Evolutionary conservation across 2,888 invertebrate genomes (phyloP).

Genomic region (Agrotis ipsilon): DNA sequence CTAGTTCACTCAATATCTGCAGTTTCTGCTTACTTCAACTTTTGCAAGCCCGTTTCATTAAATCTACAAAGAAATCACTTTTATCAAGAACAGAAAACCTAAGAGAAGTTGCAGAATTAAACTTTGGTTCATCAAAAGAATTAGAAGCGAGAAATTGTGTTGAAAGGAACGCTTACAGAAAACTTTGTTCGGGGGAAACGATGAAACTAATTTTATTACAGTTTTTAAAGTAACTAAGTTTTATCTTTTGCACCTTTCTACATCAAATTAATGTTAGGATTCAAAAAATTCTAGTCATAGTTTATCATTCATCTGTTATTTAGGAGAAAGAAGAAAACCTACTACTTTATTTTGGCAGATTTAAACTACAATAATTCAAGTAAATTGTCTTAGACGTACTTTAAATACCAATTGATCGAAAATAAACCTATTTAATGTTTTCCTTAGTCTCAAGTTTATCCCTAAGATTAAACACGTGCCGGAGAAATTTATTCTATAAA

Average conservation of each 20-base stretch:
- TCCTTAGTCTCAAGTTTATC: background rate
- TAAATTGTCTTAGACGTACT: background rate
- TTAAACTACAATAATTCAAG: background rate
- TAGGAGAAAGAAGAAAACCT: background rate
- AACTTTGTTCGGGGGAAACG: conserved; percentile 5
- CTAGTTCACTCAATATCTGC: conserved; percentile 22
- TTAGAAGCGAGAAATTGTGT: conserved; percentile 16
- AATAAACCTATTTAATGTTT: background rate
- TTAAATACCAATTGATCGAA: conserved; percentile 13
- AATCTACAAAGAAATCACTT: conserved; percentile 38
- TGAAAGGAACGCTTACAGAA: conserved; percentile 11
- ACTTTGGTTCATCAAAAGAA: conserved; percentile 9
- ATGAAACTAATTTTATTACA: conserved; percentile 13
- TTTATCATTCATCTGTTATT: background rate
- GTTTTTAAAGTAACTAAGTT: background rate
- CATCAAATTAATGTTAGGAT: background rate
- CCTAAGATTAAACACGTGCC: conserved; percentile 2
- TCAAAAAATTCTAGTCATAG: background rate
- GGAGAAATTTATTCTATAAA: conserved; percentile 15
- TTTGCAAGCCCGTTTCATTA: conserved; percentile 35
- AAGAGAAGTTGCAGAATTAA: conserved; percentile 25
- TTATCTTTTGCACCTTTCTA: background rate
- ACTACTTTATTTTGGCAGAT: background rate
- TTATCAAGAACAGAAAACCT: conserved; percentile 26
- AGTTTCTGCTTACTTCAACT: conserved; percentile 13